Conservation (phyloP, 35 echinoderm and acorn worm species). For the Ptychodera flava region DNA sequence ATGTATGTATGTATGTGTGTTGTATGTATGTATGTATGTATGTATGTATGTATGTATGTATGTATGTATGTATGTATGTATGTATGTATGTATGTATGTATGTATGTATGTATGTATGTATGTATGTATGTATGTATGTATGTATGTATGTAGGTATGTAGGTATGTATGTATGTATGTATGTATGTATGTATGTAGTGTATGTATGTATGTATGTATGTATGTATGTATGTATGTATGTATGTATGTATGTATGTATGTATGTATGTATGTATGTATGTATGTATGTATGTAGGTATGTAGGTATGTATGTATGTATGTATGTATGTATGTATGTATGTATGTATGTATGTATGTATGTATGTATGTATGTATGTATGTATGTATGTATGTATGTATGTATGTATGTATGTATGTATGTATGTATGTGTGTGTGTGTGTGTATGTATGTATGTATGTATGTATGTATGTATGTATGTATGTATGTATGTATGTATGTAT, state of each 20-base stretch:
- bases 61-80: background rate
- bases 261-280: background rate
- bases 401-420: background rate
- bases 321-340: background rate
- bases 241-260: too few relatives aligned
- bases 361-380: background rate
- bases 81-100: slow-evolving; percentile 14
- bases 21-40: background rate
- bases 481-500: background rate
- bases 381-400: background rate
- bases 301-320: background rate
- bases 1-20: background rate
- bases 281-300: background rate
- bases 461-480: background rate
- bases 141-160: too few relatives aligned
- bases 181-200: background rate
- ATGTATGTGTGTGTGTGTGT: background rate
- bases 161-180: background rate
- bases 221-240: background rate
- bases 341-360: background rate
- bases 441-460: background rate
- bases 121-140: slow-evolving; percentile 17
- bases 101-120: slow-evolving; percentile 16
- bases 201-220: too few relatives aligned
- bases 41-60: background rate